A percentile compares a stretch with the other conserved stretches of the same genome.
These are phyloP conservation scores for Sinhomidia bicolor DNA, from an alignment of 2,888 invertebrate genomes.

Conservation along the genomic window DNA sequence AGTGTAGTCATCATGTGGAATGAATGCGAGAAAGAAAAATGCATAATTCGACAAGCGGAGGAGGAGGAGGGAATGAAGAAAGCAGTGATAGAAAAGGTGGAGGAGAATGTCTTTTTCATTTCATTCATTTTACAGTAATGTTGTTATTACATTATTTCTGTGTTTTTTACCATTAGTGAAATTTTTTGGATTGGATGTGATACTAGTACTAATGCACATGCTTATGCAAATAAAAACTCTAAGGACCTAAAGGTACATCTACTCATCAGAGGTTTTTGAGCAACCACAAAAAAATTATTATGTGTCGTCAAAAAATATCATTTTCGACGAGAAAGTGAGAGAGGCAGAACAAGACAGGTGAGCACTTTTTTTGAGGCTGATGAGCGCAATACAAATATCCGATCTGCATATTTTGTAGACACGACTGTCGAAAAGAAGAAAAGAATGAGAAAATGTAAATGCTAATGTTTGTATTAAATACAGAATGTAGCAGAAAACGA, in stretches of 20 bases:
- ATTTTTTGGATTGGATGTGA: not conserved
- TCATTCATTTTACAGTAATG: slow-evolving; percentile 12
- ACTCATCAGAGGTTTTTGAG: no score
- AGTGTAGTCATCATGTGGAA: no score
- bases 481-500: not conserved
- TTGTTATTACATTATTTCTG: slow-evolving; percentile 30
- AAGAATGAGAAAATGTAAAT: not conserved
- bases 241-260: no score
- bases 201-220: no score
- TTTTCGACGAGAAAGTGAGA: not conserved
- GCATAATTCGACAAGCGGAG: slow-evolving; percentile 7
- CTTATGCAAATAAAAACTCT: no score
- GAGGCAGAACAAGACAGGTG: slow-evolving; percentile 21
- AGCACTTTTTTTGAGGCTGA: not conserved
- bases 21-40: slow-evolving; percentile 32
- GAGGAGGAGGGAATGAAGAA: not conserved
- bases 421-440: not conserved
- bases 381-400: not conserved
- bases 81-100: not conserved
- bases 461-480: not conserved
- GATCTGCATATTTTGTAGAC: not conserved
- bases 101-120: slow-evolving; percentile 17
- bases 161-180: slow-evolving; percentile 44
- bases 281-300: no score
- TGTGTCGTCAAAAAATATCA: no score